Evolutionary conservation across 2,113 vertebrate genomes (phyloP), one percentile per base, ranked within the genome.

Genomic region (Anser cygnoides): DNA sequence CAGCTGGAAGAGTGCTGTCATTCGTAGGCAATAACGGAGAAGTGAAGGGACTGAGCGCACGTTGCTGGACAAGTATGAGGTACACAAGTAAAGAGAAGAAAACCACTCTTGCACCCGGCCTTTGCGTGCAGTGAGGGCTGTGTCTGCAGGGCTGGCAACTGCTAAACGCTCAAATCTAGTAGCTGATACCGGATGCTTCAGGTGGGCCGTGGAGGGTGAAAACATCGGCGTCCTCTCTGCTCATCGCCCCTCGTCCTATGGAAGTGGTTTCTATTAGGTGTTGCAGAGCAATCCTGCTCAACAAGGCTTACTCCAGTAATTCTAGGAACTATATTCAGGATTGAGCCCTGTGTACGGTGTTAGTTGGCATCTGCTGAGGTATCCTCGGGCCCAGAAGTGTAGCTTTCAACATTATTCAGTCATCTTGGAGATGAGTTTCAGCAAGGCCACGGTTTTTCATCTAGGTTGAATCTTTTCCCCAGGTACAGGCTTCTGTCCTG

Each of bases 21-120:
- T 8, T 71, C 13, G 0, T 11, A 46, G 46, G 41, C n/a, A 20
- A 5, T 13, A 5, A 11, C n/a, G 26, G 17, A 54, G 33, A 3
- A 12, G 13, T 5, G 19, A 71, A 23, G 52, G 19, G 23, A 11
- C 31, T 21, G 59, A 62, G 41, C 2, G 0, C 29, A 4, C n/a
- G 3, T 49, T 77, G 39, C 25, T 39, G 43, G 59, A 3, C 8
- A 35, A 6, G 21, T 20, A 2, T 1, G 1, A 59, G n/a, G 11
- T 59, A 5, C 1, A 0, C 41, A 11, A 61, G 11, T 3, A 6
- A 62, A 25, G n/a, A n/a, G 33, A 10, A 49, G 9, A 54, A 66
- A 31, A 17, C 8, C 10, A 6, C 2, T 21, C 39, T 46, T 29
- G 21, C 58, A 21, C 10, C 3, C 39, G 35, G 13, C n/a, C 3